Conservation (phyloP, 2,797 vertebrate species). For the Cryptoblepharus egeriae region DNA sequence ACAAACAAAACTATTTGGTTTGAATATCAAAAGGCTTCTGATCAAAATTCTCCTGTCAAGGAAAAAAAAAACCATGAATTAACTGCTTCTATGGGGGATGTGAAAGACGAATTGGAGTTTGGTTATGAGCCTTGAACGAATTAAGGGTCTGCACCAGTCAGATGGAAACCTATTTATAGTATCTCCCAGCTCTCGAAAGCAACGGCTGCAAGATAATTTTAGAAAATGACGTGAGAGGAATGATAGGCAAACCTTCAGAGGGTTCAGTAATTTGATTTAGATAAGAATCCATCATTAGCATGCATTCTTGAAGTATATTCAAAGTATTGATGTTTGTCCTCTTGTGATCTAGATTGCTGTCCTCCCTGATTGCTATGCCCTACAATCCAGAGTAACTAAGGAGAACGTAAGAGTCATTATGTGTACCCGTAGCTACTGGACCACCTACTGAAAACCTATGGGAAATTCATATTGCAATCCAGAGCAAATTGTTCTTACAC, state of each 20-base stretch:
- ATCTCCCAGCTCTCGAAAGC: slow-evolving; percentile 24
- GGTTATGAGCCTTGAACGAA: slow-evolving; percentile 40
- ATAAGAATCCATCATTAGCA: slow-evolving; percentile 30
- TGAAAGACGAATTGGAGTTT: slow-evolving; percentile 52
- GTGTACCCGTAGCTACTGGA: no score
- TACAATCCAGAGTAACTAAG: no score
- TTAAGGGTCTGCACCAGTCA: slow-evolving; percentile 34
- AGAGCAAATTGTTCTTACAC: no score
- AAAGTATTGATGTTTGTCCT: slow-evolving; percentile 27
- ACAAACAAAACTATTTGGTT: slow-evolving; percentile 56
- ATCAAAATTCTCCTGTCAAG: slow-evolving; percentile 55
- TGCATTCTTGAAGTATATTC: slow-evolving; percentile 43
- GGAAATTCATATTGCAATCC: no score
- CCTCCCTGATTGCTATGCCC: neutral
- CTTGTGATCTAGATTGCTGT: slow-evolving; percentile 21
- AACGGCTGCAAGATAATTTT: slow-evolving; percentile 25
- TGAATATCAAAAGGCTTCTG: slow-evolving; percentile 59
- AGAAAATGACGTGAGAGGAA: slow-evolving; percentile 16
- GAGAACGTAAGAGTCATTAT: no score
- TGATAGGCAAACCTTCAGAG: slow-evolving; percentile 43
- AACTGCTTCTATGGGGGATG: slow-evolving; percentile 42
- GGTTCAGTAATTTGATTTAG: slow-evolving; percentile 35
- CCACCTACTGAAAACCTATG: no score
- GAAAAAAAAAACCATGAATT: slow-evolving; percentile 15
- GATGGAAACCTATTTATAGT: slow-evolving; percentile 48